Conservation (phyloP, 2,113 vertebrate species). For the Oreotragus oreotragus region DNA sequence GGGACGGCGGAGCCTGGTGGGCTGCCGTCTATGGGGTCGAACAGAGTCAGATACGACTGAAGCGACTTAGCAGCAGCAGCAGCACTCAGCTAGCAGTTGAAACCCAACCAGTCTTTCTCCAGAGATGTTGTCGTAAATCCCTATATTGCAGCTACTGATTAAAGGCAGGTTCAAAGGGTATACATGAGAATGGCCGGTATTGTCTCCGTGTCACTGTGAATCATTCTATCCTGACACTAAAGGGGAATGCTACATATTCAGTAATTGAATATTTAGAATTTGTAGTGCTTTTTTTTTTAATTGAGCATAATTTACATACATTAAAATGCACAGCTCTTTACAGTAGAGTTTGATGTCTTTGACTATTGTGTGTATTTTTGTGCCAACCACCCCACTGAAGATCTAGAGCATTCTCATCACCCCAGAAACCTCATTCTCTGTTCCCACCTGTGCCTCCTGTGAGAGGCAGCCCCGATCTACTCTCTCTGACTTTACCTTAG, state of each 20-base stretch:
- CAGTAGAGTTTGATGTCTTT: not conserved
- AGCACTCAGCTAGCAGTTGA: not conserved
- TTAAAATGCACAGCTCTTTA: not conserved
- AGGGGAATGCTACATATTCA: not conserved
- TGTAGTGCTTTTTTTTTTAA: not conserved
- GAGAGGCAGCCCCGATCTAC: not conserved
- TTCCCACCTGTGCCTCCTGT: not conserved
- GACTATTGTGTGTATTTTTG: not conserved
- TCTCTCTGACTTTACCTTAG: not conserved
- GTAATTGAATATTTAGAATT: not conserved
- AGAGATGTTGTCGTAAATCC: not conserved
- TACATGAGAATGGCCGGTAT: not conserved
- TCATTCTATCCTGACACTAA: conserved; percentile 1
- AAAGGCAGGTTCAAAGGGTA: not conserved
- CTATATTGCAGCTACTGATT: not conserved
- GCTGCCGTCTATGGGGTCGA: no score
- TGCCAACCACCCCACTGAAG: not conserved
- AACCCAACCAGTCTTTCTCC: not conserved
- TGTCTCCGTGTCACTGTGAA: not conserved
- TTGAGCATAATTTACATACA: not conserved
- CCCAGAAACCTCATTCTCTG: not conserved
- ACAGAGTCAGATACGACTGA: not conserved
- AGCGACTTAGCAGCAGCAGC: not conserved
- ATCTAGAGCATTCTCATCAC: not conserved
- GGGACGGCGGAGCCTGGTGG: no score